Conservation (phyloP, 2,113 vertebrate genomes). For the Amphilophus citrinellus region DNA sequence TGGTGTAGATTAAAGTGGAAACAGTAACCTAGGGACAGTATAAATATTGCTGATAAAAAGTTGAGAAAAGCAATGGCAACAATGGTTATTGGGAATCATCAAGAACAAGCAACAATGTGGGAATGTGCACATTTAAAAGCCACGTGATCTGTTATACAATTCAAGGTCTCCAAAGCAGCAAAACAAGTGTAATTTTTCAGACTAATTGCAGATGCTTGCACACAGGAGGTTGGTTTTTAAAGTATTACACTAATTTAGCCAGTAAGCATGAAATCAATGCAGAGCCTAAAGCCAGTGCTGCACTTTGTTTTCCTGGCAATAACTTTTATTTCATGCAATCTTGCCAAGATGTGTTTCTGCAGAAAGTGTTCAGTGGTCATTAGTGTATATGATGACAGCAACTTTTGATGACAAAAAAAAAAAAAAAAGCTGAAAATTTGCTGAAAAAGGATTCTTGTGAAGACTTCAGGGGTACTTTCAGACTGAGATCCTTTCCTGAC, state of each 20-base stretch:
- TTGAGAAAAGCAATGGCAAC: neutral
- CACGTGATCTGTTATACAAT: constrained; percentile 22
- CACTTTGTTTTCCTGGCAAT: constrained; percentile 9
- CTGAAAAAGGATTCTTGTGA: neutral
- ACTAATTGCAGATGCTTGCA: constrained; percentile 40
- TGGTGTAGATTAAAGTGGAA: constrained; percentile 33
- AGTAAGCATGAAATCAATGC: neutral
- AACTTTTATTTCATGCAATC: constrained; percentile 16
- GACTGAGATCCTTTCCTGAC: constrained; percentile 29
- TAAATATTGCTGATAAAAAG: constrained; percentile 10
- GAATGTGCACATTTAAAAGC: constrained; percentile 23
- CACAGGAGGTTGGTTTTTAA: constrained; percentile 9
- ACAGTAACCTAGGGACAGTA: constrained; percentile 21
- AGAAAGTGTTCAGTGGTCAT: neutral
- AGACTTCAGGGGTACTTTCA: constrained; percentile 15
- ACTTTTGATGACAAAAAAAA: neutral
- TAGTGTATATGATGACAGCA: constrained; percentile 7
- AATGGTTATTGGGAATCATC: constrained; percentile 2
- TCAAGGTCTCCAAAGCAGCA: constrained; percentile 37
- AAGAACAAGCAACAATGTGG: neutral
- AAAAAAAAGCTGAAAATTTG: neutral
- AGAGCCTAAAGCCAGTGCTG: neutral
- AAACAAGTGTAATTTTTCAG: constrained; percentile 29
- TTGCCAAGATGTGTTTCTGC: constrained; percentile 5
- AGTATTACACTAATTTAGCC: constrained; percentile 29